These are phyloP conservation scores for Lepidonotus clava DNA, from an alignment of 2,888 invertebrate genomes.

Conservation along the genomic window DNA sequence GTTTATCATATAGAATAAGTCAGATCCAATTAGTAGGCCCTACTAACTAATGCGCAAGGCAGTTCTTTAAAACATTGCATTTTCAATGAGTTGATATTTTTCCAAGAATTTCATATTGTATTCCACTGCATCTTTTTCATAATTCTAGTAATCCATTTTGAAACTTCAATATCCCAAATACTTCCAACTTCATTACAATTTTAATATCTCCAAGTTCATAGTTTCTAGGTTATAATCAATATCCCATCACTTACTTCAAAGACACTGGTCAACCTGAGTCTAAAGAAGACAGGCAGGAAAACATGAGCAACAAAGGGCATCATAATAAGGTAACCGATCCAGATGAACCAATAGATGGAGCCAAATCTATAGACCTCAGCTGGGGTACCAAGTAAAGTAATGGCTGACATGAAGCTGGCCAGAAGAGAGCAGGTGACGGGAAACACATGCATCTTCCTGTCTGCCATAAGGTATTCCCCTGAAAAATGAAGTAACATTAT, in stretches of 20 bases:
- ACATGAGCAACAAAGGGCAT: constrained; percentile 71
- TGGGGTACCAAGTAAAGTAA: constrained; percentile 78
- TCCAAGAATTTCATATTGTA: too few relatives aligned
- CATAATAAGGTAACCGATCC: constrained; percentile 72
- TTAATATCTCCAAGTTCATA: too few relatives aligned
- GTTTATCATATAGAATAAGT: too few relatives aligned
- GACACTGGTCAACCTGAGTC: constrained; percentile 66
- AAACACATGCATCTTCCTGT: constrained; percentile 74
- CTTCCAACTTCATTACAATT: too few relatives aligned
- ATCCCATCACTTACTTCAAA: constrained; percentile 64
- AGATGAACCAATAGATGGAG: constrained; percentile 63
- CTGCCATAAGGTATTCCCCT: constrained; percentile 72
- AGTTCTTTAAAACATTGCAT: too few relatives aligned
- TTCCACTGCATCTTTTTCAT: too few relatives aligned
- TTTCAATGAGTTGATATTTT: too few relatives aligned
- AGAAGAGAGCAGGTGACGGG: constrained; percentile 78
- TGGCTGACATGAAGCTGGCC: constrained; percentile 80
- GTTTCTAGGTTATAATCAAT: too few relatives aligned
- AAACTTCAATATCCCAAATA: too few relatives aligned
- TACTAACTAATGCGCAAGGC: too few relatives aligned
- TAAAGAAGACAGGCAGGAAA: constrained; percentile 66
- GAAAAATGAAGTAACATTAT: not conserved
- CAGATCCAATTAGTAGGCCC: too few relatives aligned
- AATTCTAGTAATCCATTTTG: too few relatives aligned
- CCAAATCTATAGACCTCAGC: constrained; percentile 74